Conservation (phyloP, 2,888 invertebrate species). For the Empis livida region DNA sequence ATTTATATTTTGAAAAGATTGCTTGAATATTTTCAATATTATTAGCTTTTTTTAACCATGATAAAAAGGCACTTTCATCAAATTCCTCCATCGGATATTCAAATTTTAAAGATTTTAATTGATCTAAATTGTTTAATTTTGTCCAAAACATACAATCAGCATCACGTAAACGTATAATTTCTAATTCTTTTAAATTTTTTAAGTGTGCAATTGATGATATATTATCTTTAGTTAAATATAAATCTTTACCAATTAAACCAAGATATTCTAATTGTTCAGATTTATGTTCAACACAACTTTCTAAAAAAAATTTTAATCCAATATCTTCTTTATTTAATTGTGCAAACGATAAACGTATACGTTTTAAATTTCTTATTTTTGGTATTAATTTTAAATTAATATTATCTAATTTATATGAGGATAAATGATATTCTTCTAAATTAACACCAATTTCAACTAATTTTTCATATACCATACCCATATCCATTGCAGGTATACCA, state of each 20-base stretch:
- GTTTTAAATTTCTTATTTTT: not conserved
- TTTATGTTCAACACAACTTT: not conserved
- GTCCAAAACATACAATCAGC: slow-evolving; percentile 1
- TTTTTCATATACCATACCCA: not conserved
- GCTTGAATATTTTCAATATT: not conserved
- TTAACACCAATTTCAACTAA: not conserved
- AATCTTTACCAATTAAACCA: not conserved
- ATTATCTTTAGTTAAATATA: not conserved
- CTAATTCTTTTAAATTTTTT: slow-evolving; percentile 1
- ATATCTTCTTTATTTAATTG: not conserved
- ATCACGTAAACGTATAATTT: not conserved
- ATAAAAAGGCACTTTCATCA: not conserved
- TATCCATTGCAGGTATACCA: not conserved
- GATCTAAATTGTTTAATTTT: not conserved
- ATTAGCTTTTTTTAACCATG: not conserved
- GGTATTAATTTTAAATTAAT: not conserved
- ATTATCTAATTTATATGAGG: not conserved
- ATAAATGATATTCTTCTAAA: not conserved
- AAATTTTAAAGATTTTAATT: not conserved
- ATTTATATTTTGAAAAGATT: not conserved
- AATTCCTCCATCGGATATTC: not conserved
- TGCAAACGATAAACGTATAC: not conserved
- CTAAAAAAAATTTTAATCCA: not conserved
- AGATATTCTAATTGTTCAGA: not conserved
- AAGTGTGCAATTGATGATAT: not conserved